phyloP scores from a whole-genome alignment of 2,113 vertebrate species.

The Urocynchramus pylzowi region DNA sequence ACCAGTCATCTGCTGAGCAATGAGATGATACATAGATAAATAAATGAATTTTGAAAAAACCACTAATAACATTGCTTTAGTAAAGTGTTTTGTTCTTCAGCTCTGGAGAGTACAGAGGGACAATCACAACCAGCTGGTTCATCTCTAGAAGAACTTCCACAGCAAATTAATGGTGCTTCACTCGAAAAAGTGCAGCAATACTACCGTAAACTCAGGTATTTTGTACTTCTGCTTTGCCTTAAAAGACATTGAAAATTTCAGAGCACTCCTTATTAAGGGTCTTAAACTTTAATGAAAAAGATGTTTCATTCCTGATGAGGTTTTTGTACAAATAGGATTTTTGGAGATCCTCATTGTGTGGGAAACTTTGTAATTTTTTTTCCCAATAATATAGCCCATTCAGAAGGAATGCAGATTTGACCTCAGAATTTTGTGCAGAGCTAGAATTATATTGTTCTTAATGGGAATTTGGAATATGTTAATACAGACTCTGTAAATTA shows the following conservation, averaged over 20 bases:
- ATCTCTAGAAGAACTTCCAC: slow-evolving; percentile 85
- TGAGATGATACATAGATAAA: background rate
- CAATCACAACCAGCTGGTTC: slow-evolving; percentile 72
- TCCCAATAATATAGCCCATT: background rate
- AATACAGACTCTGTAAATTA: background rate
- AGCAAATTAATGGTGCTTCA: slow-evolving; percentile 87
- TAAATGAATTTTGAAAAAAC: background rate
- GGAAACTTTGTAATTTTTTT: background rate
- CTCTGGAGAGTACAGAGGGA: slow-evolving; percentile 84
- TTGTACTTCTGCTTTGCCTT: background rate
- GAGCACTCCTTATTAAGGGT: background rate
- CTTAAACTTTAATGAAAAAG: background rate
- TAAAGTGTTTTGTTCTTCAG: slow-evolving; percentile 67
- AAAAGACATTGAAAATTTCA: background rate
- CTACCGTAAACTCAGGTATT: slow-evolving; percentile 93
- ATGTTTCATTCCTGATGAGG: rapidly evolving
- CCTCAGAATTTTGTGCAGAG: background rate
- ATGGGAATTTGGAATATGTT: background rate
- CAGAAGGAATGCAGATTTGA: background rate
- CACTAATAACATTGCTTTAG: background rate
- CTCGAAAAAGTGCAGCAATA: slow-evolving; percentile 95
- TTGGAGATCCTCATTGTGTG: background rate
- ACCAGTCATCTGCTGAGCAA: background rate
- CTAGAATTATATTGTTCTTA: background rate
- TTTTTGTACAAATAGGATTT: background rate